Evolutionary conservation across 2,113 vertebrate species (phyloP), one percentile per base, ranked within the genome.

Genomic region (Ia io): DNA sequence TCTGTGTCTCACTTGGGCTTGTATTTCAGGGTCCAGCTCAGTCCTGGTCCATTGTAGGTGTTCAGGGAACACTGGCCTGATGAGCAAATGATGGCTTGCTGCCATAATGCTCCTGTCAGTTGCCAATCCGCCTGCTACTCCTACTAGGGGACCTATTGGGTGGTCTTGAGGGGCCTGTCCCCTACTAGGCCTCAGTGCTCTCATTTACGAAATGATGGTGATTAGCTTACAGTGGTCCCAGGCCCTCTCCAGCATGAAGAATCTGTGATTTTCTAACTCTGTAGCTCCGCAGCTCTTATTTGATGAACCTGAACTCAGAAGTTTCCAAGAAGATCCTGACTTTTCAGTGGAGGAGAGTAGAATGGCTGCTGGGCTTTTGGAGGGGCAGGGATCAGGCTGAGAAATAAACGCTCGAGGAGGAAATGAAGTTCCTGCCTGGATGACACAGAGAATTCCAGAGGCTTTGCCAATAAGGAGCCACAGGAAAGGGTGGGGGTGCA

Each of bases 91-190:
- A 65, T 4, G 17, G 17, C 44, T 6, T n/a, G 13, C 37, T 76
- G 30, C 20, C 11, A 1, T 2, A 30, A 59, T 0, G 0, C 25
- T 53, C 28, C 4, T 40, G 47, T 18, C 30, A 1, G 11, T 18
- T 30, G 67, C 42, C 14, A 5, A 9, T 20, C 5, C 0, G 1
- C 16, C 30, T 6, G 12, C 8, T 37, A 28, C 35, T 79, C 35
- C 37, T 59, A 4, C 28, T 65, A 53, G 28, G 3, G 28, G 56
- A 65, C 12, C 14, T 40, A 1, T n/a, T 6, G 4, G 9, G 6
- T 73, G 51, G 44, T 44, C 42, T 79, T 1, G 82, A 77, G 69
- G 32, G 22, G 37, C 47, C 56, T 17, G 3, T 8, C 22, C 49
- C 17, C 23, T 18, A 37, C 51, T 17, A 44, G 30, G 51, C 32